Evolutionary conservation across 1,140 invertebrate species (phyloP), one percentile per base, ranked within the genome.

Genomic region (Zophobas atratus): DNA sequence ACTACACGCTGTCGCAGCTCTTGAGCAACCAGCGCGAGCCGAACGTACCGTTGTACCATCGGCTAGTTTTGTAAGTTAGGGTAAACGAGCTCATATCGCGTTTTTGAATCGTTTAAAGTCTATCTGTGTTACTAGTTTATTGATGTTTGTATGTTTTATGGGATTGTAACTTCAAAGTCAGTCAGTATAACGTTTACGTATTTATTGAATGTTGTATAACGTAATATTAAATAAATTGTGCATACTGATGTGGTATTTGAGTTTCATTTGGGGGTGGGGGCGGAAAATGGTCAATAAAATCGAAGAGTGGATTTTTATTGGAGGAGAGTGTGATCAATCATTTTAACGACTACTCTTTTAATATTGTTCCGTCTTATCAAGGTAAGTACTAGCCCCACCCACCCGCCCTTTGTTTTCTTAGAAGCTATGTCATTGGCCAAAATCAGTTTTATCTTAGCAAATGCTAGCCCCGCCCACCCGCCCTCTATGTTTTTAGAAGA

Each of bases 1-100:
- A 82, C 72, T 83, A 86, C 63, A 84, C 83, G 0, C 70, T 86
- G 5, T 82, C 83, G 35, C 83, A 84, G 51, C 80, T 86, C 1
- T 67, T 84, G 43, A 84, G 80, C 48, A 83, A 83, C 41, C 83
- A 85, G 49, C 81, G 81, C 71, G 84, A 85, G 53, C 76, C 80
- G 1, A 83, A 84, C 70, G 63, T 83, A 20, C 83, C 85, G 5
- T 67, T 85, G 38, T 84, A 85, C 76, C 85, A 80, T 70, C 77
- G 81, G 43, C 72, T 80, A 55, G 75, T 82, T 51, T 77, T 84
- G 41, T 84, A 84, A 84, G 70, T 56, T 34, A 46, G 70, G 39
- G 32, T 77, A 53, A 71, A 56, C 34, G 51, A 43, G 49, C 35
- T 72, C 48, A 72, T 77, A 77, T 46, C 55, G 53, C 57, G 60